Evolutionary conservation across 2,113 vertebrate genomes (phyloP).

Genomic region (Thalassarche chlororhynchos): DNA sequence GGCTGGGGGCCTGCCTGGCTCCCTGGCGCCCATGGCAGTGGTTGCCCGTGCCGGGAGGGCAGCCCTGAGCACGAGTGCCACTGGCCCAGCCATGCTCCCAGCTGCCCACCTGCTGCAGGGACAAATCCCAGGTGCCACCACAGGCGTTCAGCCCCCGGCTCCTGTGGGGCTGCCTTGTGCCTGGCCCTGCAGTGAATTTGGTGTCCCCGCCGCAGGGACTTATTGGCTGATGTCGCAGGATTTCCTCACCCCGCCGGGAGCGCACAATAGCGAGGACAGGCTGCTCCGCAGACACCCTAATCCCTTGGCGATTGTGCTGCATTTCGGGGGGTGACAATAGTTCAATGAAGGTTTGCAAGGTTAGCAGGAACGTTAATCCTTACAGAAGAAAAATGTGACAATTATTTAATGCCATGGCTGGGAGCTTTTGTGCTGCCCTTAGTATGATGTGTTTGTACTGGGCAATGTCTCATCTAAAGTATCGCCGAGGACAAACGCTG

Average conservation of each 20-base stretch:
- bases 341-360: conserved; percentile 72
- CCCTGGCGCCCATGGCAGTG: neutral
- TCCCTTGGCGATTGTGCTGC: conserved; percentile 69
- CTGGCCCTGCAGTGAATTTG: neutral
- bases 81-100: rapidly evolving
- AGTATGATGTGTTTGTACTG: neutral
- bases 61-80: rapidly evolving
- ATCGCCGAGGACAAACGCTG: neutral
- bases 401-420: conserved; percentile 59
- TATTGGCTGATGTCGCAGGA: conserved; percentile 62
- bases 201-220: neutral
- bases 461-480: neutral
- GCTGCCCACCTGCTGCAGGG: neutral
- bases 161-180: neutral
- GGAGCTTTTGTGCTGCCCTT: conserved; percentile 31
- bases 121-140: neutral
- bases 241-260: conserved; percentile 52
- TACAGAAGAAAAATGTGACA: conserved; percentile 66
- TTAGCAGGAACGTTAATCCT: conserved; percentile 77
- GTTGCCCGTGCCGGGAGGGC: neutral
- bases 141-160: rapidly evolving
- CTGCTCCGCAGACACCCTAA: conserved; percentile 77
- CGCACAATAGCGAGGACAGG: conserved; percentile 71
- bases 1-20: neutral
- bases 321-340: conserved; percentile 64